phyloP scores from a whole-genome alignment of 2,888 invertebrate species.

The Sericinus montela region DNA sequence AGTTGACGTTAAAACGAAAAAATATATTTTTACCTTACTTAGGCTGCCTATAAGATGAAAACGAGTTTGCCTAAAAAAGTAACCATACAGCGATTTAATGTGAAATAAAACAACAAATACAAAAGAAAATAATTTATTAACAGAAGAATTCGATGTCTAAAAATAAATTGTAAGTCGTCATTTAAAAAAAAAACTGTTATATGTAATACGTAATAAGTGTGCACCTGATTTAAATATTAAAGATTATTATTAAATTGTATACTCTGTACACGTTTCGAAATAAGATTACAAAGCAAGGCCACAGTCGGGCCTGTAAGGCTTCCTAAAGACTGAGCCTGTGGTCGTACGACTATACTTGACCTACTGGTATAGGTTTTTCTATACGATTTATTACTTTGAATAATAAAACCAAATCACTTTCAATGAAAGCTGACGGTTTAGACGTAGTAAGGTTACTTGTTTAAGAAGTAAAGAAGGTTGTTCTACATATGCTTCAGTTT shows the following conservation, averaged over 20 bases:
- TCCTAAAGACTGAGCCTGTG: slow-evolving; percentile 33
- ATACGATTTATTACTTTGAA: neutral
- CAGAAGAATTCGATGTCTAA: neutral
- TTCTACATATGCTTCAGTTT: too few relatives aligned
- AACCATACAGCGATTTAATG: neutral
- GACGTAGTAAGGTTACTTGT: too few relatives aligned
- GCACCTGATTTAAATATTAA: slow-evolving; percentile 3
- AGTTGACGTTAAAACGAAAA: too few relatives aligned
- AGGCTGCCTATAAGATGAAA: too few relatives aligned
- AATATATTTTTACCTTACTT: too few relatives aligned
- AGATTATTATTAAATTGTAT: slow-evolving; percentile 7
- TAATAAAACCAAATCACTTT: neutral
- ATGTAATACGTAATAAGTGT: neutral
- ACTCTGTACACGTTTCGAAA: slow-evolving; percentile 29
- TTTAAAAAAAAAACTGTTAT: neutral
- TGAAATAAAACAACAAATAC: slow-evolving; percentile 16
- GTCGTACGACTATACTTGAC: slow-evolving; percentile 45
- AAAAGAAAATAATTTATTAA: slow-evolving; percentile 10
- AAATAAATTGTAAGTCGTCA: too few relatives aligned
- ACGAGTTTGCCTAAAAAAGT: too few relatives aligned
- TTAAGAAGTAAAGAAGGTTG: too few relatives aligned
- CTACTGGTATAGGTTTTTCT: slow-evolving; percentile 36
- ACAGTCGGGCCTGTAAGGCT: slow-evolving; percentile 42
- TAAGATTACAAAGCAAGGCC: slow-evolving; percentile 61
- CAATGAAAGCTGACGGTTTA: too few relatives aligned